phyloP scores from a whole-genome alignment of 1,140 invertebrate species.

The Gonioctena quinquepunctata region DNA sequence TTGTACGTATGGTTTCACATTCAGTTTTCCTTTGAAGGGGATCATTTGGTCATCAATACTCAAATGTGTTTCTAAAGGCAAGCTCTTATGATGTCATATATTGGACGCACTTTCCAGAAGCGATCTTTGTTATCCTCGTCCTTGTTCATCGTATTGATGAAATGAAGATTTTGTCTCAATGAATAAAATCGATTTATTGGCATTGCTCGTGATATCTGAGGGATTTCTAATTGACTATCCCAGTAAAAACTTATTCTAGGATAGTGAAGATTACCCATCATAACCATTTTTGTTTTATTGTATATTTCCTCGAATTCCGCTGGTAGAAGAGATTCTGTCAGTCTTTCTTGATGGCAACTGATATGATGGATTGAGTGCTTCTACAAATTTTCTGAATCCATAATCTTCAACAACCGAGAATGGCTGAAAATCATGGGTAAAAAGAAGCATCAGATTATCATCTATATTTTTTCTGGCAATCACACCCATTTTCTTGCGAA shows the following conservation, averaged over 20 bases:
- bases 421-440: slow-evolving; percentile 38
- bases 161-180: not conserved
- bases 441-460: not conserved
- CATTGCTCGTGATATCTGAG: not conserved
- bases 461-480: not conserved
- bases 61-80: not conserved
- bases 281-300: not conserved
- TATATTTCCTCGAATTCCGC: slow-evolving; percentile 21
- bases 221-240: not conserved
- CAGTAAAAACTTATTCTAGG: not conserved
- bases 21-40: slow-evolving; percentile 11
- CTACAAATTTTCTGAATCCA: slow-evolving; percentile 38
- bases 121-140: not conserved
- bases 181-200: not conserved
- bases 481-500: not conserved
- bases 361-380: slow-evolving; percentile 41
- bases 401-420: slow-evolving; percentile 44
- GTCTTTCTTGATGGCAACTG: slow-evolving; percentile 39
- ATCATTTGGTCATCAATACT: slow-evolving; percentile 10
- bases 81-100: not conserved
- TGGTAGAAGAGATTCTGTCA: slow-evolving; percentile 28
- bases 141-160: not conserved
- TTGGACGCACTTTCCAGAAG: not conserved
- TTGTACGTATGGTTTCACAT: slow-evolving; percentile 15
- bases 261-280: not conserved